Percentiles rank a stretch among this genome's conserved stretches.
Conservation (phyloP, 1,140 invertebrate species). For the Apocrypta bakeri region DNA sequence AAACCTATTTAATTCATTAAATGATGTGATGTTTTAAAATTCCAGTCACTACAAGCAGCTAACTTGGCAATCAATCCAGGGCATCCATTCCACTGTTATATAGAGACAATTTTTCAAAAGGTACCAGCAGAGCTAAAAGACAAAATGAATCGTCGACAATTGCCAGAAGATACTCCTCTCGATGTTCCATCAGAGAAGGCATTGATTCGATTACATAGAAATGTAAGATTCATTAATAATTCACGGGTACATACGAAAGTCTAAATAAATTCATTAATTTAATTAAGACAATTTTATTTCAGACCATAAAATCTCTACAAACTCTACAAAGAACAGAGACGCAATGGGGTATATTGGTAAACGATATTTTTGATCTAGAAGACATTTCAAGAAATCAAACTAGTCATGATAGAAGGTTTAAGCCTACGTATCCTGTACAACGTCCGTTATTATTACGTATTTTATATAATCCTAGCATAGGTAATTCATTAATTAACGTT, state of each 20-base stretch:
- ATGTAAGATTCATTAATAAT: constrained; percentile 70
- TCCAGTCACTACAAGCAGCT: constrained; percentile 82
- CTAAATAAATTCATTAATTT: not conserved
- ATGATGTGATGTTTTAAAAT: constrained; percentile 2
- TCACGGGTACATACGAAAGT: not conserved
- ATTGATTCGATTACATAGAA: constrained; percentile 86
- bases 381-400: constrained; percentile 89
- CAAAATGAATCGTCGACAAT: constrained; percentile 79
- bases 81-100: constrained; percentile 81
- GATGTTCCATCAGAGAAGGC: constrained; percentile 87
- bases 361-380: constrained; percentile 88
- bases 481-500: constrained; percentile 67
- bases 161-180: constrained; percentile 79
- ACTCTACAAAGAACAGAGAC: constrained; percentile 92
- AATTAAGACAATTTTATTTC: constrained; percentile 54
- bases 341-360: constrained; percentile 92
- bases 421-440: constrained; percentile 81
- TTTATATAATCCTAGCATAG: constrained; percentile 81
- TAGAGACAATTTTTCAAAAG: constrained; percentile 93
- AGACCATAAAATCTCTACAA: constrained; percentile 92
- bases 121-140: constrained; percentile 86
- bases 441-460: constrained; percentile 76
- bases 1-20: too few relatives aligned
- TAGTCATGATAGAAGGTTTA: constrained; percentile 85
- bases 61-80: constrained; percentile 80